Evolutionary conservation across 2,888 invertebrate genomes (phyloP).

Genomic region (Chloromyia formosa): DNA sequence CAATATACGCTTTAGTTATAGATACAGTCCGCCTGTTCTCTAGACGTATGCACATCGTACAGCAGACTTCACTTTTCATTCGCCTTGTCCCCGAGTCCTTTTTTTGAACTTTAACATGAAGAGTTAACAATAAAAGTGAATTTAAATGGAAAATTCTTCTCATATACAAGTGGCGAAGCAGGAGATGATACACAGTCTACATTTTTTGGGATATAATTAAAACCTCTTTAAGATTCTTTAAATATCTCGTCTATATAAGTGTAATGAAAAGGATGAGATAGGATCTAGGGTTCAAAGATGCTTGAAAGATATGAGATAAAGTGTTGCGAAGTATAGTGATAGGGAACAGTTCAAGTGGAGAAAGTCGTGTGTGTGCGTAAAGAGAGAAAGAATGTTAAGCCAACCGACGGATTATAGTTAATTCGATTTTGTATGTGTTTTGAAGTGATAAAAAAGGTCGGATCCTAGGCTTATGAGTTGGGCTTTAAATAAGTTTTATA

Average conservation of each 20-base stretch:
- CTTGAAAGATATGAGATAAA: background rate
- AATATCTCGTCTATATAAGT: background rate
- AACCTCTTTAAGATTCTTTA: conserved; percentile 7
- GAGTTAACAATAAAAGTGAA: conserved; percentile 3
- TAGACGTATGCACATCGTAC: too few relatives aligned
- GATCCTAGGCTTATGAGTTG: too few relatives aligned
- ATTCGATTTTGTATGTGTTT: conserved; percentile 1
- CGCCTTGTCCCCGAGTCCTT: background rate
- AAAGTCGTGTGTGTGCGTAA: background rate
- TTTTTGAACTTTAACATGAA: background rate
- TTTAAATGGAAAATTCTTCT: background rate
- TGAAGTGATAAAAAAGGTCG: background rate
- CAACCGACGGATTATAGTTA: background rate
- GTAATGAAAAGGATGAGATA: background rate
- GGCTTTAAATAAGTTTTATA: too few relatives aligned
- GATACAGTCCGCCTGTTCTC: too few relatives aligned
- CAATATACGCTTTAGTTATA: too few relatives aligned
- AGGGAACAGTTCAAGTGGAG: too few relatives aligned
- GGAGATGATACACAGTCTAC: background rate
- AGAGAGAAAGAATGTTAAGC: background rate
- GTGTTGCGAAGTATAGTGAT: too few relatives aligned
- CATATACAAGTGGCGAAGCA: background rate
- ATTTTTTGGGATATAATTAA: background rate
- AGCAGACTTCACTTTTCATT: background rate
- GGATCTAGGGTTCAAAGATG: background rate